Evolutionary conservation across 2,797 vertebrate species (phyloP), one percentile per base, ranked within the genome.

Genomic region (Sphaeramia orbicularis): DNA sequence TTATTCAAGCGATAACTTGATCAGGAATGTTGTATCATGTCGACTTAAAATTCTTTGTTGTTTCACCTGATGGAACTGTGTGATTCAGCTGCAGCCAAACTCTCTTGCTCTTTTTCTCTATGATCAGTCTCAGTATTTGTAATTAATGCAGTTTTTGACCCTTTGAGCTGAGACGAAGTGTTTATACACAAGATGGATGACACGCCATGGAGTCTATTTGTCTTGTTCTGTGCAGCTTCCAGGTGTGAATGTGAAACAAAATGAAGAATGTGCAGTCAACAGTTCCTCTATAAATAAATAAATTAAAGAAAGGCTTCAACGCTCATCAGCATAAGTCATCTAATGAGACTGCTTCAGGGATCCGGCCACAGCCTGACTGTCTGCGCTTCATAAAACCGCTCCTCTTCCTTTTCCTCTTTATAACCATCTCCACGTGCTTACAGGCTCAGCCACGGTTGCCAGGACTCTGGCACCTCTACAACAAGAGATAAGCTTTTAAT

Each of bases 401-500:
- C 63, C 16, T 32, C 60, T 50, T 70, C 57, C 51, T 38, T 64
- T 58, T 64, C 37, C 38, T 48, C 24, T 6, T 2, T 9, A 24
- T 36, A 27, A 60, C 52, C 43, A 4, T 50, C 59, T 71, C 19
- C 58, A 44, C 2, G 12, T 27, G 59, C 51, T 63, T 73, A 54
- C 19, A 6, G 47, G 37, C 64, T 71, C 67, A 42, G 60, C 45
- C 40, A 24, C 11, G 8, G 60, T 48, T 73, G 45, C 74, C 56
- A 71, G 38, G 45, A 45, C 42, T 40, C 45, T 77, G 79, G 70
- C 79, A 77, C 58, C 61, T 67, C 21, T 42, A 78, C 58, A 62
- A 66, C 65, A 47, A 66, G 49, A 74, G 83, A 86, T 88, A 59
- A 70, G 74, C 74, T 74, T 87, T 85, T 83, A 85, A 90, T 92